These are phyloP conservation scores for Homalodisca vitripennis DNA, from an alignment of 1,140 invertebrate species.

Conservation along the genomic window DNA sequence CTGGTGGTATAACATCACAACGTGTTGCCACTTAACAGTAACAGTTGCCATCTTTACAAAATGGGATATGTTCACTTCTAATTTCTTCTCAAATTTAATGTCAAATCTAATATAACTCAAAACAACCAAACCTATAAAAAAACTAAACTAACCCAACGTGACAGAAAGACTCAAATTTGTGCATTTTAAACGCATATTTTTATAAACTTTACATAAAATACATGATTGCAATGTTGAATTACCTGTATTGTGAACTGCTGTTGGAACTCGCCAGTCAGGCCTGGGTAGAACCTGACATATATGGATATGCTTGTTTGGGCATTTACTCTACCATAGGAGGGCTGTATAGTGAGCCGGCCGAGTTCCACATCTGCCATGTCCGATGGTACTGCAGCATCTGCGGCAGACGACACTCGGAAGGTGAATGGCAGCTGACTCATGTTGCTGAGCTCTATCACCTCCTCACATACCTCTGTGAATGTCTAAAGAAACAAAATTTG, in stretches of 20 bases:
- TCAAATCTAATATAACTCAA: too few species aligned
- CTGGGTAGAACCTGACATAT: slow-evolving; percentile 1
- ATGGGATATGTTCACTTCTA: too few species aligned
- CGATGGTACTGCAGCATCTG: not conserved
- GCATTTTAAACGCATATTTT: too few species aligned
- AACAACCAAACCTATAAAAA: too few species aligned
- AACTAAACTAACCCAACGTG: too few species aligned
- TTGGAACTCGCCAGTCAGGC: slow-evolving; percentile 4
- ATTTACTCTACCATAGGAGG: not conserved
- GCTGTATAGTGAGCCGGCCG: not conserved
- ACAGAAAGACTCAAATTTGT: too few species aligned
- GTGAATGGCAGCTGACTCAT: not conserved
- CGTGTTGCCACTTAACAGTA: too few species aligned
- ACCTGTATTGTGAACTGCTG: slow-evolving; percentile 9
- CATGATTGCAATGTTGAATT: too few species aligned
- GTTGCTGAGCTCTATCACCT: not conserved
- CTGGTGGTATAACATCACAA: too few species aligned
- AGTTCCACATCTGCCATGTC: not conserved
- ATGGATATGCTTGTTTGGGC: not conserved
- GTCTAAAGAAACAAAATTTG: not conserved
- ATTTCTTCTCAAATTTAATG: too few species aligned
- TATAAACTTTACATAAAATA: too few species aligned
- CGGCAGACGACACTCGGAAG: not conserved
- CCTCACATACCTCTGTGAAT: slow-evolving; percentile 1
- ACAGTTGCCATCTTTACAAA: too few species aligned